phyloP scores from a whole-genome alignment of 1,140 invertebrate genomes.

The Halesus radiatus region DNA sequence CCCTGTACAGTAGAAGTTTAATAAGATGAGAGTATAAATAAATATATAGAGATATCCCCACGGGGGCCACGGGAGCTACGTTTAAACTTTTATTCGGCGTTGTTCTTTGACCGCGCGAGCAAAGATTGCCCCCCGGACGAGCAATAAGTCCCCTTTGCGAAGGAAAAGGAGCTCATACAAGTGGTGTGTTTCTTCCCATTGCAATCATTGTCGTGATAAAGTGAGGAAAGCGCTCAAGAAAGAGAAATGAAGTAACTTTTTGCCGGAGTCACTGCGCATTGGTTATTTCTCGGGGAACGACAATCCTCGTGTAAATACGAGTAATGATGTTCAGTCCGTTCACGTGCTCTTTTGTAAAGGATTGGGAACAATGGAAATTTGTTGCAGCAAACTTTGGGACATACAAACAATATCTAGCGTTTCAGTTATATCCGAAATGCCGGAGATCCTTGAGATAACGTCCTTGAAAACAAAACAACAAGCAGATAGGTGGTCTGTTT shows the following conservation, averaged over 20 bases:
- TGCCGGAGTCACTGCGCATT: not conserved
- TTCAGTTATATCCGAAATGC: too few species aligned
- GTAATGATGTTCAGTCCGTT: not conserved
- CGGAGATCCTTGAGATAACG: too few species aligned
- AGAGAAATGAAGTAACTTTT: constrained; percentile 21
- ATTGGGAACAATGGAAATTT: too few species aligned
- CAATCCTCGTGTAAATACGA: not conserved
- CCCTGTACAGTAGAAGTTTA: too few species aligned
- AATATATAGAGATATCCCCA: not conserved
- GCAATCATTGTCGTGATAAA: constrained; percentile 36
- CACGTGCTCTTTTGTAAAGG: not conserved
- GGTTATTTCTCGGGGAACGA: not conserved
- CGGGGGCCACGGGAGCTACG: constrained; percentile 19
- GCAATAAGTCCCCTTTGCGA: constrained; percentile 41
- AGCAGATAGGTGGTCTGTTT: not conserved
- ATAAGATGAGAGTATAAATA: too few species aligned
- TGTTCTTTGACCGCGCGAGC: constrained; percentile 46
- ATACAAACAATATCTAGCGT: too few species aligned
- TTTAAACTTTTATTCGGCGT: constrained; percentile 54
- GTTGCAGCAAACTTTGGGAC: too few species aligned
- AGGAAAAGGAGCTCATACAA: constrained; percentile 34
- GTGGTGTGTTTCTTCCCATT: constrained; percentile 33
- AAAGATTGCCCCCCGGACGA: constrained; percentile 48
- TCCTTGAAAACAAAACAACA: not conserved
- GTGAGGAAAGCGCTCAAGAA: not conserved